Percentiles rank a stretch among this genome's conserved stretches.
phyloP scores from a whole-genome alignment of 2,113 vertebrate species.

The Pavo muticus region DNA sequence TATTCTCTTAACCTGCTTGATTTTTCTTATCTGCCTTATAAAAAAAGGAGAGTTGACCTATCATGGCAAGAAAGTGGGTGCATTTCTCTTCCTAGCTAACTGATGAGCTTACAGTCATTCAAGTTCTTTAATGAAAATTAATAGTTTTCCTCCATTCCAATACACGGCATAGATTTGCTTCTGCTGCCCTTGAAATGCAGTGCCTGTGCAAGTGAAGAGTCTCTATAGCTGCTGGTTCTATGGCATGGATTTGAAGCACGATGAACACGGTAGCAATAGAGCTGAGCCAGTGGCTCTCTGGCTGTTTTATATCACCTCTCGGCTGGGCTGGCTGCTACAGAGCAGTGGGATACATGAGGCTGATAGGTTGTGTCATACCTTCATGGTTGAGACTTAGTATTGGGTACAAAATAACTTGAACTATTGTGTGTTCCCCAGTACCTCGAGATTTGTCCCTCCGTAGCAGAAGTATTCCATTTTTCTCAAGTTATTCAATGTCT shows the following conservation, averaged over 20 bases:
- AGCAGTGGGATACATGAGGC: not conserved
- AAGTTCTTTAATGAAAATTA: not conserved
- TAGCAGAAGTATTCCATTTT: not conserved
- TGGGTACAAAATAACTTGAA: not conserved
- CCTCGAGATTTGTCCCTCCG: not conserved
- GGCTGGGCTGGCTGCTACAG: not conserved
- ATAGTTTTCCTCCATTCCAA: not conserved
- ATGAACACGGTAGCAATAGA: not conserved
- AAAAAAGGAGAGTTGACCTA: not conserved
- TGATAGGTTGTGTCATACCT: rapidly evolving
- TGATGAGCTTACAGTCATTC: not conserved
- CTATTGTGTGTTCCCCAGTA: rapidly evolving
- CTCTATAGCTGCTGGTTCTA: rapidly evolving
- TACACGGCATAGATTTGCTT: not conserved
- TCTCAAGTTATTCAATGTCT: too few relatives aligned
- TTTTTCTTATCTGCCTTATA: not conserved
- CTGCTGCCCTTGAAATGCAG: too few relatives aligned
- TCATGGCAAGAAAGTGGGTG: not conserved
- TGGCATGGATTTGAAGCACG: not conserved
- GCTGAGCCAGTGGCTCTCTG: not conserved
- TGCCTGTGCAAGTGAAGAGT: not conserved
- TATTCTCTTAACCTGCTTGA: not conserved
- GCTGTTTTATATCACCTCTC: rapidly evolving
- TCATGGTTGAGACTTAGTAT: not conserved
- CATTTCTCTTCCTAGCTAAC: not conserved